Percentiles rank a stretch among this genome's conserved stretches.
Conservation (phyloP, 2,113 vertebrate genomes). For the Pomatorhinus ruficollis region DNA sequence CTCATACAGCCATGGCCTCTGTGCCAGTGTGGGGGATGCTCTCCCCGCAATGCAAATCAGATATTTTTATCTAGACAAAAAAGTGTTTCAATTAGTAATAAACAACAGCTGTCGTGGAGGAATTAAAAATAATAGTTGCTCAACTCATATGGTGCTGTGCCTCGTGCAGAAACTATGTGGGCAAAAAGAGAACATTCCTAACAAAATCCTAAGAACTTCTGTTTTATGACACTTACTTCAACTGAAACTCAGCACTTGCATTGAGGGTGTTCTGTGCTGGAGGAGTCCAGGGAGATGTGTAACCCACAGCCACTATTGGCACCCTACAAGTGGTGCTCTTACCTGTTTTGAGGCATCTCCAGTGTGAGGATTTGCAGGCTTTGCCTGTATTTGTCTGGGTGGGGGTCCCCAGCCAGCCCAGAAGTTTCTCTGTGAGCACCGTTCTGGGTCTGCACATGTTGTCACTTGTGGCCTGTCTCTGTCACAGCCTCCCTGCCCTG, state of each 20-base stretch:
- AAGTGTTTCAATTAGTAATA: conserved; percentile 28
- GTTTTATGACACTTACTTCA: not conserved
- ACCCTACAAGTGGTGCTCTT: accelerated
- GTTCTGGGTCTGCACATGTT: accelerated
- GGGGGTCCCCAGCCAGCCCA: not conserved
- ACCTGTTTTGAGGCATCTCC: accelerated
- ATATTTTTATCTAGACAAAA: conserved; percentile 10
- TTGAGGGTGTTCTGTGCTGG: not conserved
- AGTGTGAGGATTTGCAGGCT: accelerated
- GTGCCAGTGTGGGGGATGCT: not conserved
- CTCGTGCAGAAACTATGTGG: not conserved
- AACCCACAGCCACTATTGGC: not conserved
- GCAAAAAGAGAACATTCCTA: not conserved
- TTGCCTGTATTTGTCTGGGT: accelerated
- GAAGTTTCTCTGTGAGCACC: accelerated
- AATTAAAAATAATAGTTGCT: conserved; percentile 37
- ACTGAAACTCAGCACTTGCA: not conserved
- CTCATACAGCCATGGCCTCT: not conserved
- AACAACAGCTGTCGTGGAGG: not conserved
- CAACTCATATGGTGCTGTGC: not conserved
- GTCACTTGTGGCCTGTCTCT: not conserved
- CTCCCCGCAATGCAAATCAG: not conserved
- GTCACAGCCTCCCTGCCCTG: not conserved
- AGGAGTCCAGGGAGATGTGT: accelerated
- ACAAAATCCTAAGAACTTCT: not conserved